A percentile compares a stretch with the other conserved stretches of the same genome.
Evolutionary conservation across 2,888 invertebrate genomes (phyloP).

Genomic region (Parnassius orleans): DNA sequence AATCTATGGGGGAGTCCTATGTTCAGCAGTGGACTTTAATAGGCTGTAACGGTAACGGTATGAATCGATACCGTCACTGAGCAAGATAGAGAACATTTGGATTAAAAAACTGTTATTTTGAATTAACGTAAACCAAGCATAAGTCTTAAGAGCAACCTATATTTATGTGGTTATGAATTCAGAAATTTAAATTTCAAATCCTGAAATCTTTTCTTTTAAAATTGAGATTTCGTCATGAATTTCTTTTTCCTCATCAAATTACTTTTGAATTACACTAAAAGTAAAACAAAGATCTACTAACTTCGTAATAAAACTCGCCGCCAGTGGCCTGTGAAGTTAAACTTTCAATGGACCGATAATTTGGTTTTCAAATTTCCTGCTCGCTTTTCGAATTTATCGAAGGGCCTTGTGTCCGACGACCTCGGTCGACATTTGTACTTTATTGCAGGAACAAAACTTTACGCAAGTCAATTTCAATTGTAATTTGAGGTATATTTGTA

Average conservation of each 20-base stretch:
- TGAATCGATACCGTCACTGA: too few species aligned
- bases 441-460: neutral
- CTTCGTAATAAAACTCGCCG: constrained; percentile 5
- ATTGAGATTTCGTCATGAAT: neutral
- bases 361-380: constrained; percentile 16
- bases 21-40: too few species aligned
- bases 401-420: neutral
- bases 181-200: too few species aligned
- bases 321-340: neutral
- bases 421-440: neutral
- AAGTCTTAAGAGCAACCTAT: too few species aligned
- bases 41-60: too few species aligned
- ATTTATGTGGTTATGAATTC: too few species aligned
- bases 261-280: constrained; percentile 10
- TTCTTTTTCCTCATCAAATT: neutral
- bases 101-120: too few species aligned
- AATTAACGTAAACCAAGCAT: too few species aligned
- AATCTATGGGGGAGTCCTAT: too few species aligned
- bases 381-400: constrained; percentile 11
- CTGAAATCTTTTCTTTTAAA: too few species aligned
- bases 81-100: too few species aligned
- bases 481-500: too few species aligned
- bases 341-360: constrained; percentile 20
- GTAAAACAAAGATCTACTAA: neutral
- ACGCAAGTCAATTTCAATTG: neutral